phyloP scores from a whole-genome alignment of 2,113 vertebrate genomes.

The Caranx ignobilis region DNA sequence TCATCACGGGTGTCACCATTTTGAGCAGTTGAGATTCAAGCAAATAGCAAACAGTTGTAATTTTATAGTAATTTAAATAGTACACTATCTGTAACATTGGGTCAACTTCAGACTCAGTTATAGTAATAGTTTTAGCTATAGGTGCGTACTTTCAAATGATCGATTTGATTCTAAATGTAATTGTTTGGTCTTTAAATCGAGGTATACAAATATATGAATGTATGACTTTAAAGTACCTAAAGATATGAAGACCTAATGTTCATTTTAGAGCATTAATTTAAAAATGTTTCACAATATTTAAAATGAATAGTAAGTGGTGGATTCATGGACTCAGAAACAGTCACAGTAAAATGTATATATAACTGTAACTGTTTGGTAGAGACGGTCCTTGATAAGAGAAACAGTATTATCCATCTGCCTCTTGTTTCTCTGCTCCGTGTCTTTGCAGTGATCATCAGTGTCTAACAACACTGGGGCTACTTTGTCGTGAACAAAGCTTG shows the following conservation, averaged over 20 bases:
- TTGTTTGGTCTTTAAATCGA: neutral
- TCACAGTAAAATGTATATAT: no score
- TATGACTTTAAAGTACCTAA: neutral
- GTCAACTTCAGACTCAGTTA: neutral
- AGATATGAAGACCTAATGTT: neutral
- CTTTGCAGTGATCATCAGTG: slow-evolving; percentile 32
- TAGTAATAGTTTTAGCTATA: neutral
- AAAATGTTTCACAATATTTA: neutral
- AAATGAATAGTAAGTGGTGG: neutral
- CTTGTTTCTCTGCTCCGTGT: slow-evolving; percentile 1
- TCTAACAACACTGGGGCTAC: slow-evolving; percentile 7
- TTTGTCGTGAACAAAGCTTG: slow-evolving; percentile 34
- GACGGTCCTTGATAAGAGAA: slow-evolving; percentile 18
- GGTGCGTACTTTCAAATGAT: neutral
- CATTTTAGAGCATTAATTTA: neutral
- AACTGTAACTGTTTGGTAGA: neutral
- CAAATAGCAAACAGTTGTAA: slow-evolving; percentile 45
- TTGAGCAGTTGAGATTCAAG: slow-evolving; percentile 27
- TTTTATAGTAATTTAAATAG: slow-evolving; percentile 48
- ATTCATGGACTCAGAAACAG: neutral
- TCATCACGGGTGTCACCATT: slow-evolving; percentile 58
- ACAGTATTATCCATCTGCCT: neutral
- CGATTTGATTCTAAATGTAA: neutral
- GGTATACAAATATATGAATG: neutral
- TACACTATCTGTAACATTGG: neutral